phyloP scores from a whole-genome alignment of 64 coral and sea anemone genomes.

The Actinia tenebrosa region DNA sequence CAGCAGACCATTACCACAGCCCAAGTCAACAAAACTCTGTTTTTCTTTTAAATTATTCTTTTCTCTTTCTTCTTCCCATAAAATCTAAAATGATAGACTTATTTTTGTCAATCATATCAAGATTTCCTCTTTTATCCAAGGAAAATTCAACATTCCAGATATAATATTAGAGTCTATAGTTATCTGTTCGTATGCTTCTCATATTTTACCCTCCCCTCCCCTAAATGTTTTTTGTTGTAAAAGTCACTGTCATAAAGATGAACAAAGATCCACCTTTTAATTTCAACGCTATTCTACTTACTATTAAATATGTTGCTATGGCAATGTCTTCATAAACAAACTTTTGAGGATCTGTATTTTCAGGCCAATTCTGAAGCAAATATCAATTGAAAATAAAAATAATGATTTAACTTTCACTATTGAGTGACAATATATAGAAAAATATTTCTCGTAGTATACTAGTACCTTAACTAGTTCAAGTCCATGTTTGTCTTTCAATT shows the following conservation, averaged over 20 bases:
- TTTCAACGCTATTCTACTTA: conserved; percentile 24
- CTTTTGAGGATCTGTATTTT: conserved; percentile 92
- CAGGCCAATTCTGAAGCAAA: conserved; percentile 78
- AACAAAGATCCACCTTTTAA: background rate
- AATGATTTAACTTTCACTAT: no score
- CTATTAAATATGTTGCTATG: conserved; percentile 92
- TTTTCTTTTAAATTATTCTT: conserved; percentile 40
- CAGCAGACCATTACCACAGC: conserved; percentile 95
- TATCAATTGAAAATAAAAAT: no score
- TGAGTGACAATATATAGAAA: no score
- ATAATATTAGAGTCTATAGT: no score
- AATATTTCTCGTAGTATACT: no score
- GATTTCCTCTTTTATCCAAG: background rate
- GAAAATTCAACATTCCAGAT: no score
- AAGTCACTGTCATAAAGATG: no score
- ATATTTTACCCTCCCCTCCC: no score
- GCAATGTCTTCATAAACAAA: conserved; percentile 99
- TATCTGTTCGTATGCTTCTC: no score
- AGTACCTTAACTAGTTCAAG: conserved; percentile 79
- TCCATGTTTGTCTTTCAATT: conserved; percentile 80
- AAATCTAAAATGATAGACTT: conserved; percentile 31
- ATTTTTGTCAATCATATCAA: background rate
- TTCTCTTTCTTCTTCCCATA: conserved; percentile 72
- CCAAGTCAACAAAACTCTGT: conserved; percentile 90
- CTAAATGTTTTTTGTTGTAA: no score